These are phyloP conservation scores for Caenorhabditis plicata DNA, from an alignment of 2,888 invertebrate species.

Conservation along the genomic window DNA sequence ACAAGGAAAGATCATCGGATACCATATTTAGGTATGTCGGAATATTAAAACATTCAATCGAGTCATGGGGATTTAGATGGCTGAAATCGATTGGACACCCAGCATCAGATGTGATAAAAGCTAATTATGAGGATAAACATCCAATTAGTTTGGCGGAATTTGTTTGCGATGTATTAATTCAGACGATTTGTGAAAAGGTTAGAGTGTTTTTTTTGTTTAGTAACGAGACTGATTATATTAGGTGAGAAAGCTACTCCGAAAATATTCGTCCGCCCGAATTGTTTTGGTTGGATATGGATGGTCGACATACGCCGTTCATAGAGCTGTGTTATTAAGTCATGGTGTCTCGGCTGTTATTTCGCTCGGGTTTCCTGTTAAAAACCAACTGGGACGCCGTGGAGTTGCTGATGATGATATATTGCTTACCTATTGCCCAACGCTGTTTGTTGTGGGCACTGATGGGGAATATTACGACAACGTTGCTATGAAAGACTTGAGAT, in stretches of 20 bases:
- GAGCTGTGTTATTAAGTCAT: conserved; percentile 36
- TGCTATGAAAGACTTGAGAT: conserved; percentile 41
- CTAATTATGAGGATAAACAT: neutral
- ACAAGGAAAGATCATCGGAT: conserved; percentile 1
- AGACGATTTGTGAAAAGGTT: conserved; percentile 2
- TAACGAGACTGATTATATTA: neutral
- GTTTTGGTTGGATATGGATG: conserved; percentile 56
- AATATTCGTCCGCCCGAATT: conserved; percentile 32
- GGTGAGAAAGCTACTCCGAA: conserved; percentile 3
- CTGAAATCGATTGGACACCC: conserved; percentile 34
- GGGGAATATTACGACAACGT: conserved; percentile 39
- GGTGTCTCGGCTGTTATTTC: conserved; percentile 55
- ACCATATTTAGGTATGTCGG: too few species aligned
- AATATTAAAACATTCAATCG: too few species aligned
- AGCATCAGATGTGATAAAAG: conserved; percentile 23
- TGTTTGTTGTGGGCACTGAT: conserved; percentile 54
- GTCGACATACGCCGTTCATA: conserved; percentile 44
- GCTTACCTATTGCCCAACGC: conserved; percentile 56
- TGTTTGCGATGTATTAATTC: conserved; percentile 2
- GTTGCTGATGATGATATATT: conserved; percentile 58
- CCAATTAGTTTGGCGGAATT: neutral
- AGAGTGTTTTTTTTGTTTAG: neutral
- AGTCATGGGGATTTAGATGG: conserved; percentile 25
- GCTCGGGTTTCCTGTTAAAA: conserved; percentile 52
- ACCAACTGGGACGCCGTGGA: conserved; percentile 45